A percentile compares a stretch with the other conserved stretches of the same genome.
These are phyloP conservation scores for Montipora foliosa DNA, from an alignment of 64 coral and sea anemone genomes.

Conservation along the genomic window DNA sequence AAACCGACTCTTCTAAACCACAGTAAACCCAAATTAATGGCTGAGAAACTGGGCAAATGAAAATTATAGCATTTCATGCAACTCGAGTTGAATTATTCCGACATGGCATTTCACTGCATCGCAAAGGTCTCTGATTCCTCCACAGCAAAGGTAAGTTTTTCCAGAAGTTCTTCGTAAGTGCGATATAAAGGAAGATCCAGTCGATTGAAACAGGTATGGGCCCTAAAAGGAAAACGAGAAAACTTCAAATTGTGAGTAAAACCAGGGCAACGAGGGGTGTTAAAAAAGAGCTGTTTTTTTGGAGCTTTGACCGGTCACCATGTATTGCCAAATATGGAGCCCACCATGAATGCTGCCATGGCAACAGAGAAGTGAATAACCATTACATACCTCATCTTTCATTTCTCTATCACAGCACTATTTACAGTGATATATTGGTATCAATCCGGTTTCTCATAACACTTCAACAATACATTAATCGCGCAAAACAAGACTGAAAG, in stretches of 20 bases:
- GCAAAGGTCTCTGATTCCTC: slow-evolving; percentile 96
- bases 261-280: not conserved
- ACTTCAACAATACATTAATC: not conserved
- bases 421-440: too few species aligned
- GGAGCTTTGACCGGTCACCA: too few species aligned
- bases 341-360: too few species aligned
- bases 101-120: slow-evolving; percentile 77
- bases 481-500: not conserved
- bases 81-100: not conserved
- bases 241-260: not conserved
- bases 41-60: too few species aligned
- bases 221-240: slow-evolving; percentile 66
- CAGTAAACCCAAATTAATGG: too few species aligned
- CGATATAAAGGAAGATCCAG: slow-evolving; percentile 95
- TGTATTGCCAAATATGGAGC: too few species aligned
- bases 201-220: slow-evolving; percentile 98
- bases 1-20: too few species aligned
- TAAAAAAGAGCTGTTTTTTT: too few species aligned
- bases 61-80: too few species aligned
- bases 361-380: not conserved
- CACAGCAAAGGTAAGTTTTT: slow-evolving; percentile 98
- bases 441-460: not conserved
- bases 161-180: slow-evolving; percentile 93
- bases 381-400: not conserved
- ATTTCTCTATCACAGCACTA: too few species aligned